Percentiles rank a stretch among this genome's conserved stretches.
Evolutionary conservation across 2,113 vertebrate genomes (phyloP).

Genomic region (Platichthys stellatus): DNA sequence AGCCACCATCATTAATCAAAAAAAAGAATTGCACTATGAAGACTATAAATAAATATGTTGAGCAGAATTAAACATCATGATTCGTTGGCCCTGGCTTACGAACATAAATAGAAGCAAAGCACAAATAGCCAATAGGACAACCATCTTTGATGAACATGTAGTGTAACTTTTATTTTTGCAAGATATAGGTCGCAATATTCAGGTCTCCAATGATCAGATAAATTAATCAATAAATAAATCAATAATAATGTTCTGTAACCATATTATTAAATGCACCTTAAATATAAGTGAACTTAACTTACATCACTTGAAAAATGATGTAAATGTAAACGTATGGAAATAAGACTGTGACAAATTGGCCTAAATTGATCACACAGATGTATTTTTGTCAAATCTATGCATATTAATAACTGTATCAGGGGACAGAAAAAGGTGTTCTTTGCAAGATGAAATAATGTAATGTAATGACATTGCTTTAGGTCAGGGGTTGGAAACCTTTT

Average conservation of each 20-base stretch:
- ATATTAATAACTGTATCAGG: constrained; percentile 58
- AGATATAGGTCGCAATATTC: constrained; percentile 4
- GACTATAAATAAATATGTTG: no score
- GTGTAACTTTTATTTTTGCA: constrained; percentile 3
- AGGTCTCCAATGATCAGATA: neutral
- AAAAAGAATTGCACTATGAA: no score
- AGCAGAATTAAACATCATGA: no score
- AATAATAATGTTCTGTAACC: constrained; percentile 19
- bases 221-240: neutral
- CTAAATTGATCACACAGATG: constrained; percentile 13
- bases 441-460: constrained; percentile 1
- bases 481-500: neutral
- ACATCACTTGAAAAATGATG: neutral
- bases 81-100: no score
- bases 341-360: constrained; percentile 17
- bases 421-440: constrained; percentile 23
- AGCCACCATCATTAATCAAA: neutral
- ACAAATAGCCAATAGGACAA: constrained; percentile 26
- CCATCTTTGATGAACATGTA: neutral
- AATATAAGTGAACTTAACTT: constrained; percentile 3
- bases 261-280: constrained; percentile 32
- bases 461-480: constrained; percentile 16
- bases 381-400: constrained; percentile 72
- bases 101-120: constrained; percentile 32
- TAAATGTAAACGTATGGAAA: constrained; percentile 11